phyloP scores from a whole-genome alignment of 2,888 invertebrate genomes.

The Acrocyrtus sp. region DNA sequence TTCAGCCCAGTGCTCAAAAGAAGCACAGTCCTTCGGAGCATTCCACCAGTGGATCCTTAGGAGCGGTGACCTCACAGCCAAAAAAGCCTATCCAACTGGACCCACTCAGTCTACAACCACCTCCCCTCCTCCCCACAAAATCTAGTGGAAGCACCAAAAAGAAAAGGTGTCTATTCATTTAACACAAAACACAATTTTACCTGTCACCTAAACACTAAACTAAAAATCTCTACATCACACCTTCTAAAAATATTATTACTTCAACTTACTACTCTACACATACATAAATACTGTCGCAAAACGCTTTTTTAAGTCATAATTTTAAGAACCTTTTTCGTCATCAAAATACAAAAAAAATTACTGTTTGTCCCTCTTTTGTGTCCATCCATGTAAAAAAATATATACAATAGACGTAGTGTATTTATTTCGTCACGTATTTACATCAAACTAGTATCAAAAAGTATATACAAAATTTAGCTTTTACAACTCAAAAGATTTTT shows the following conservation, averaged over 20 bases:
- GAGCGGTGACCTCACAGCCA: slow-evolving; percentile 59
- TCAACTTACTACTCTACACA: neutral
- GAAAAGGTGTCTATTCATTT: slow-evolving; percentile 61
- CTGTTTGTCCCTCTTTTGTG: slow-evolving; percentile 7
- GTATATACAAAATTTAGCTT: too few relatives aligned
- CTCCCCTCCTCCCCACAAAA: slow-evolving; percentile 63
- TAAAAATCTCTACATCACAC: too few relatives aligned
- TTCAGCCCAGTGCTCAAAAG: slow-evolving; percentile 65
- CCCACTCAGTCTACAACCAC: slow-evolving; percentile 62
- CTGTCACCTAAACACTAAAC: slow-evolving; percentile 14
- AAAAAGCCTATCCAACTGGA: slow-evolving; percentile 63
- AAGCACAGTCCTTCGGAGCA: slow-evolving; percentile 57
- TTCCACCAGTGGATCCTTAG: slow-evolving; percentile 56
- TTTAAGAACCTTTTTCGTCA: neutral
- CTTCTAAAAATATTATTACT: neutral
- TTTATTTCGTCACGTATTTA: neutral
- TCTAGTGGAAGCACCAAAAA: slow-evolving; percentile 63
- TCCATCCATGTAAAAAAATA: slow-evolving; percentile 36
- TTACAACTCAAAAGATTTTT: too few relatives aligned
- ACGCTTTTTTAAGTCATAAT: slow-evolving; percentile 21
- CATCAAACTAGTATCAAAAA: too few relatives aligned
- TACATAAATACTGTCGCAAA: neutral
- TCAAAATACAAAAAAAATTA: too few relatives aligned
- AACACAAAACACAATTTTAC: slow-evolving; percentile 32
- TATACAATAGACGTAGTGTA: too few relatives aligned